Base-by-base conservation (phyloP, 2,888 invertebrate genomes). In the Adineta ricciae region DNA sequence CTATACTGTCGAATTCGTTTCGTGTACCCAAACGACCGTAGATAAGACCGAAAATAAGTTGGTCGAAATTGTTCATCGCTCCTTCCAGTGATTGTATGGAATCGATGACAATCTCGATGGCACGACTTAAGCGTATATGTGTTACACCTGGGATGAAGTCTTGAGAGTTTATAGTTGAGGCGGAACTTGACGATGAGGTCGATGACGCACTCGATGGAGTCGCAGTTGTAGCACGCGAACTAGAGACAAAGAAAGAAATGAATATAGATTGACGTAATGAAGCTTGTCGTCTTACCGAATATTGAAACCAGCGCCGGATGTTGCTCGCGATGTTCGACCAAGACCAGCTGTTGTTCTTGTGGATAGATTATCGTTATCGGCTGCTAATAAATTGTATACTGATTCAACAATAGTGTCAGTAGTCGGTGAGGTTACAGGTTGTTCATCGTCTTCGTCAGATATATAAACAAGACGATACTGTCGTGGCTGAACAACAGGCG, bases 51-150 rank as follows among this genome's bases (percentile, higher is more conserved):
- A 78, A 78, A 19, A 78, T n/a, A 78, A 41, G 41, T 78, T 78
- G 78, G 41, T 78, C 78, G n/a, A 78, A 78, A 78, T n/a, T 78
- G n/a, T 41, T 78, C 24, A 78, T 41, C 24, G 78, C 78, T 41
- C 78, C 78, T 78, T 78, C 78, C 0, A 78, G 24, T n/a, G 78
- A 78, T 41, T 78, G 78, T 11, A 78, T 78, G 9, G 78, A 78
- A 41, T 78, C 78, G 41, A 78, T 78, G 41, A 78, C 78, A n/a
- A 78, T 78, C n/a, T 78, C 78, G n/a, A 78, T 78, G 3, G 78
- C 78, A 41, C 78, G 78, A 78, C n/a, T 78, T 41, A 78, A 41
- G 1, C 78, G 38, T 24, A 78, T 41, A 78, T 41, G 41, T 24
- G 78, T 24, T 24, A 78, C 41, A n/a, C 78, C 78, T 41, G 11